A percentile compares a stretch with the other conserved stretches of the same genome.
These are phyloP conservation scores for Myrmecobius fasciatus DNA, from an alignment of 2,113 vertebrate genomes.

Conservation along the genomic window DNA sequence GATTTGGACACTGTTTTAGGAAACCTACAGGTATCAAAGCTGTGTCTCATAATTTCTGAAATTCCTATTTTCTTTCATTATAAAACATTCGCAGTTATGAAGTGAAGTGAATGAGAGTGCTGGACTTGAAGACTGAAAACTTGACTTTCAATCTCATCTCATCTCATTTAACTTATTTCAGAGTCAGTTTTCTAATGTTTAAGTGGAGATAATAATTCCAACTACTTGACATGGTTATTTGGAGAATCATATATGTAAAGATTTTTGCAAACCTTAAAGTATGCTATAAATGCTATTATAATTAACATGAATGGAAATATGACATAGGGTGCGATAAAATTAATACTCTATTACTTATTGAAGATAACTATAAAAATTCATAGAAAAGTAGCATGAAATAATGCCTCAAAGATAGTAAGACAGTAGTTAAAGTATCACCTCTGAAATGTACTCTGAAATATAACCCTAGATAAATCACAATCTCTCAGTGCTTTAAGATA, in stretches of 20 bases:
- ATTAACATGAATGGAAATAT: background rate
- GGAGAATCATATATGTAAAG: background rate
- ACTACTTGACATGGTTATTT: background rate
- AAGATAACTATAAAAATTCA: background rate
- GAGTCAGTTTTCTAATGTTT: background rate
- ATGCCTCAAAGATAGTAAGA: background rate
- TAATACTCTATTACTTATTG: background rate
- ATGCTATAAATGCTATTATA: background rate
- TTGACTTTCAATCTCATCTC: background rate
- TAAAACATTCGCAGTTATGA: background rate
- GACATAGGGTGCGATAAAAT: background rate
- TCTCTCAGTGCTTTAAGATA: background rate
- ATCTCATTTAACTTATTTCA: background rate
- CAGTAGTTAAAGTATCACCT: background rate
- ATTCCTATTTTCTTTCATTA: background rate
- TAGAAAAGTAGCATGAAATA: background rate
- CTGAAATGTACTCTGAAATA: background rate
- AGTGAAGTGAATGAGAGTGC: background rate
- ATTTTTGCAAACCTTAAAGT: background rate
- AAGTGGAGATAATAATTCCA: background rate
- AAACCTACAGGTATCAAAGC: slow-evolving; percentile 33
- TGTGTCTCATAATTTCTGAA: slow-evolving; percentile 7
- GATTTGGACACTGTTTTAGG: slow-evolving; percentile 6
- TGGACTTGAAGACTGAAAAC: background rate
- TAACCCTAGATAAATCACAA: background rate